Percentiles rank a stretch among this genome's conserved stretches.
phyloP scores from a whole-genome alignment of 2,888 invertebrate genomes.

The Pecten maximus region DNA sequence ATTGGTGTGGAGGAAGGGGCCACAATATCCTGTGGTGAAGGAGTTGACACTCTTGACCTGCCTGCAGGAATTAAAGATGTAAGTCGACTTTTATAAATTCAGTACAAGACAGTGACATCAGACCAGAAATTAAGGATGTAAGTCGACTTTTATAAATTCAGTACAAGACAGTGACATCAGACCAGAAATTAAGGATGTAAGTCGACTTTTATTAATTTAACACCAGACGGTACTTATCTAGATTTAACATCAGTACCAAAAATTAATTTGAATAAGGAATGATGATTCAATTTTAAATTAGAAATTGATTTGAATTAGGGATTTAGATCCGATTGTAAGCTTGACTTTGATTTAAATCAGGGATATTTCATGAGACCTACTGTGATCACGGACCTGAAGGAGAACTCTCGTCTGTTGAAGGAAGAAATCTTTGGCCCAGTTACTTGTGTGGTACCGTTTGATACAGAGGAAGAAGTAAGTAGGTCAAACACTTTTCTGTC shows the following conservation, averaged over 20 bases:
- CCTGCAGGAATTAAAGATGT: constrained; percentile 79
- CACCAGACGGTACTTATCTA: no score
- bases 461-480: constrained; percentile 80
- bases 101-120: no score
- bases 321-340: no score
- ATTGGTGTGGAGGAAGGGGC: constrained; percentile 83
- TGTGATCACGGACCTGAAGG: constrained; percentile 82
- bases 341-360: constrained; percentile 67
- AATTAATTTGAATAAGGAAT: no score
- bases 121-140: constrained; percentile 79
- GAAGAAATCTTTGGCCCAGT: constrained; percentile 86
- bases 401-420: constrained; percentile 83
- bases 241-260: no score
- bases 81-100: no score
- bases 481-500: no score
- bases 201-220: no score
- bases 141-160: no score
- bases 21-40: constrained; percentile 82
- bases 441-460: constrained; percentile 83
- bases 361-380: constrained; percentile 84
- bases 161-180: no score
- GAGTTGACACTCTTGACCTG: constrained; percentile 74
- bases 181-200: constrained; percentile 78
- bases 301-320: no score
- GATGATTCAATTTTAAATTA: no score